Percentiles rank a stretch among this genome's conserved stretches.
phyloP scores from a whole-genome alignment of 2,888 invertebrate species.

The Heliconius charithonia region DNA sequence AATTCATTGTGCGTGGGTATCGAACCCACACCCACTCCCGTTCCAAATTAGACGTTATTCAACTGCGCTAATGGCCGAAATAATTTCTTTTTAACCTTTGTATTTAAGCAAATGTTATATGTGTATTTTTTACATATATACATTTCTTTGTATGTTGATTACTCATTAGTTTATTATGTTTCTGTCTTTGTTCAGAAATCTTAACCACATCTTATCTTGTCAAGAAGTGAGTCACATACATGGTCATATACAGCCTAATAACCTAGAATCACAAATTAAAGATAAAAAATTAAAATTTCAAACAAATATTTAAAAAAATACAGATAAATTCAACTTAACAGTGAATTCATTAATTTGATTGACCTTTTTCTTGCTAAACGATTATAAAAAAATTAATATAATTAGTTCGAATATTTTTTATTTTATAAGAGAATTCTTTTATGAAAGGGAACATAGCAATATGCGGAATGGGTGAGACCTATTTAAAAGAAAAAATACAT shows the following conservation, averaged over 20 bases:
- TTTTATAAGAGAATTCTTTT: neutral
- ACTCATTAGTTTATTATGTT: neutral
- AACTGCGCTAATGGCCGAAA: neutral
- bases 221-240: neutral
- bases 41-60: neutral
- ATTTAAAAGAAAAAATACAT: neutral
- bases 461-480: neutral
- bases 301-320: neutral
- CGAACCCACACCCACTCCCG: neutral
- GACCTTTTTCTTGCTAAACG: neutral
- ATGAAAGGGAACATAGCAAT: neutral
- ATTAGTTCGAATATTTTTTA: neutral
- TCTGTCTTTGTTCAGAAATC: conserved; percentile 1
- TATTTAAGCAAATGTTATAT: neutral
- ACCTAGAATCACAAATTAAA: neutral
- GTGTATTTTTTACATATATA: neutral
- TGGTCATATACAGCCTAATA: neutral
- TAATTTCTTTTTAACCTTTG: too few species aligned
- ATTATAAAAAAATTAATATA: neutral
- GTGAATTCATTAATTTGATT: neutral
- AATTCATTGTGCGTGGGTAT: neutral
- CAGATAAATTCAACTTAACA: neutral
- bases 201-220: neutral
- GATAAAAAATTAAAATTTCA: too few species aligned
- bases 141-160: neutral